phyloP scores from a whole-genome alignment of 2,797 vertebrate species.

The Lemur catta region DNA sequence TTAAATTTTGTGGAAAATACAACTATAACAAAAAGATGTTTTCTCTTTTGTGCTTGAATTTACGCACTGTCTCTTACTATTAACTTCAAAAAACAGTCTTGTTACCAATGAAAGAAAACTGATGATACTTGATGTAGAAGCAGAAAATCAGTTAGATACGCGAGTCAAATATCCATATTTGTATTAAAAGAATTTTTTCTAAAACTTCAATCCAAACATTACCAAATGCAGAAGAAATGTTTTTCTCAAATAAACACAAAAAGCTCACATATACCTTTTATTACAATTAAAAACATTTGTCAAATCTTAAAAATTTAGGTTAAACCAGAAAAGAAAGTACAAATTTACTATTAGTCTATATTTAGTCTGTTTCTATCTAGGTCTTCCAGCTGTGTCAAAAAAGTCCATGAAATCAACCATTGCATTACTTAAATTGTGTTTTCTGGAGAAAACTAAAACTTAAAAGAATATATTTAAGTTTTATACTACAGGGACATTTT shows the following conservation, averaged over 20 bases:
- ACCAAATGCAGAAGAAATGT: background rate
- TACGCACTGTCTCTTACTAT: constrained; percentile 47
- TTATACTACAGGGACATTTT: background rate
- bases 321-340: background rate
- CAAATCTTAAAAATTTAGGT: background rate
- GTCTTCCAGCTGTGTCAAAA: background rate
- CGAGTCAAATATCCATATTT: background rate
- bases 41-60: constrained; percentile 8
- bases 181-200: background rate
- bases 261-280: background rate
- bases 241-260: background rate
- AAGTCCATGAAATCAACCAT: background rate
- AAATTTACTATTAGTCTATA: background rate
- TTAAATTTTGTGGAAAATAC: constrained; percentile 26
- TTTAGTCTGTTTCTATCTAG: background rate
- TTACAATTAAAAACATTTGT: background rate
- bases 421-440: background rate
- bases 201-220: background rate
- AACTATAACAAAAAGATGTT: constrained; percentile 20
- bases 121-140: background rate
- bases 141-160: constrained; percentile 52
- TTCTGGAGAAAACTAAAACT: background rate
- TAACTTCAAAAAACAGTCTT: constrained; percentile 23
- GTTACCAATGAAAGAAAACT: background rate
- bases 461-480: background rate